Conservation (phyloP, 2,888 invertebrate species). For the Willowsia nigromaculata region DNA sequence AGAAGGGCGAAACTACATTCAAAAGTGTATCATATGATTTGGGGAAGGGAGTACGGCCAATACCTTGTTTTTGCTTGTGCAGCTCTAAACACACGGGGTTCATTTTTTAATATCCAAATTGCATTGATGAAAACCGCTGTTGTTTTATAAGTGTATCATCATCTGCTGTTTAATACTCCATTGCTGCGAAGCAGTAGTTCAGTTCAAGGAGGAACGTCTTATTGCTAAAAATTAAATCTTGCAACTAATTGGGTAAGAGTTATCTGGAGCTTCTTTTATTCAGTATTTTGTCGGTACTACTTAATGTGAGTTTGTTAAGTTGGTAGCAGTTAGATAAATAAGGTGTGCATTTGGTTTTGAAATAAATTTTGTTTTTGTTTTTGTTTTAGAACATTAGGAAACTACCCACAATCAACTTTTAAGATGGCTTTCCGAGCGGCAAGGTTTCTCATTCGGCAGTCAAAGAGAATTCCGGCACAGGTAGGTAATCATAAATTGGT, state of each 20-base stretch:
- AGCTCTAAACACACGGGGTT: neutral
- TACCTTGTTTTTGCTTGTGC: neutral
- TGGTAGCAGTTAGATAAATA: no score
- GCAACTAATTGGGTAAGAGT: no score
- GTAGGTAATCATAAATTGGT: no score
- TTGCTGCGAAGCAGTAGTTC: neutral
- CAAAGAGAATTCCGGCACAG: conserved; percentile 47
- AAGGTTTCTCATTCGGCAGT: conserved; percentile 47
- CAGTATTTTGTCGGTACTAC: no score
- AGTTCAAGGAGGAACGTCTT: no score
- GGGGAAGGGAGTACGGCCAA: neutral
- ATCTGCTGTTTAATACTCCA: neutral
- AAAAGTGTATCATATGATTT: neutral
- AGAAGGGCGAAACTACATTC: no score
- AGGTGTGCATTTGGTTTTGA: no score
- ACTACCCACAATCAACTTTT: neutral
- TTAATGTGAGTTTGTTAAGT: no score
- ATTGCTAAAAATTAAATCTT: no score
- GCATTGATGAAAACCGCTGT: no score
- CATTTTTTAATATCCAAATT: no score
- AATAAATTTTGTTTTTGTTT: neutral
- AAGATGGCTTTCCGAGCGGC: conserved; percentile 79
- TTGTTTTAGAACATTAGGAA: neutral
- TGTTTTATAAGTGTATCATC: neutral
- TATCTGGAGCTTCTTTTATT: no score